A percentile compares a stretch with the other conserved stretches of the same genome.
phyloP scores from a whole-genome alignment of 1,140 invertebrate genomes.

The Batillaria attramentaria region DNA sequence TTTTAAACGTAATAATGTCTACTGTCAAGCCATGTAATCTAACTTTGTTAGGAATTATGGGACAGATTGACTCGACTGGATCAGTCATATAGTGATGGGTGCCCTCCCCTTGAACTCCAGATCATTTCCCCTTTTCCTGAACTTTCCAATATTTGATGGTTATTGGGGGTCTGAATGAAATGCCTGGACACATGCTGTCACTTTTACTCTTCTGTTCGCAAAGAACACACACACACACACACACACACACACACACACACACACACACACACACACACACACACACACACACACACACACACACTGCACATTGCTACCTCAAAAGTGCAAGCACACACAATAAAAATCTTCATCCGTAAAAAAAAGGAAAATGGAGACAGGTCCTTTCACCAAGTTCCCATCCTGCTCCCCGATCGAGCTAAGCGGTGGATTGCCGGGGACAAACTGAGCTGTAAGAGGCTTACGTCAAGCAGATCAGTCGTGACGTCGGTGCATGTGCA shows the following conservation, averaged over 20 bases:
- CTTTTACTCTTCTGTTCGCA: too few relatives aligned
- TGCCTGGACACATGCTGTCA: not conserved
- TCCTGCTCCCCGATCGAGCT: too few relatives aligned
- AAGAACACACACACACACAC: too few relatives aligned
- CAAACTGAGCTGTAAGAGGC: too few relatives aligned
- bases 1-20: too few relatives aligned
- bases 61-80: not conserved
- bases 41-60: not conserved
- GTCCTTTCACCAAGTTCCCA: too few relatives aligned
- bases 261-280: not conserved
- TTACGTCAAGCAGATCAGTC: too few relatives aligned
- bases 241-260: not conserved
- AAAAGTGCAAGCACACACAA: not conserved
- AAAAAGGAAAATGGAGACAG: not conserved
- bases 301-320: not conserved
- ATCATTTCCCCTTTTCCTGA: not conserved
- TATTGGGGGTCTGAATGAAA: too few relatives aligned
- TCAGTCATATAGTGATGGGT: not conserved
- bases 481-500: too few relatives aligned
- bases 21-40: too few relatives aligned
- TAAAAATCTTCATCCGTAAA: not conserved
- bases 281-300: not conserved
- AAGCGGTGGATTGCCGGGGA: too few relatives aligned
- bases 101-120: not conserved
- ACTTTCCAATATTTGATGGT: too few relatives aligned